phyloP scores from a whole-genome alignment of 2,797 vertebrate species.

The Anas bernieri region DNA sequence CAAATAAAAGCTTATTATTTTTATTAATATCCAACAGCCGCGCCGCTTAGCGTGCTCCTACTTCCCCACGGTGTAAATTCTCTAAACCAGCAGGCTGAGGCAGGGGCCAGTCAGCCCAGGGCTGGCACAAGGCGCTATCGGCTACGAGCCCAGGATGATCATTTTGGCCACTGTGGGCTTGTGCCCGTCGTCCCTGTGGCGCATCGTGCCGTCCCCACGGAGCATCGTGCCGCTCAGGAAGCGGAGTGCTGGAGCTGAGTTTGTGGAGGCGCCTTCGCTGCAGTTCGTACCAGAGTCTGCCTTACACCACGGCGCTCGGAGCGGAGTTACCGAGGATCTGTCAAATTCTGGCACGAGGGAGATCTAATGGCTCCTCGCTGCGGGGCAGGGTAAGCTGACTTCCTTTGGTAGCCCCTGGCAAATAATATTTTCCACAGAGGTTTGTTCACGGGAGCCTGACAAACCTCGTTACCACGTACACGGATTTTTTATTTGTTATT shows the following conservation, averaged over 20 bases:
- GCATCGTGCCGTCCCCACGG: too few relatives aligned
- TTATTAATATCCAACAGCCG: slow-evolving; percentile 22
- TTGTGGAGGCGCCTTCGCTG: background rate
- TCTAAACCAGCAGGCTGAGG: background rate
- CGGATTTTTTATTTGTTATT: slow-evolving; percentile 27
- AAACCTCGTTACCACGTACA: background rate
- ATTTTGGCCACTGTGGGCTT: background rate
- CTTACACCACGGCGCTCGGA: background rate
- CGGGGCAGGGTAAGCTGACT: slow-evolving; percentile 6
- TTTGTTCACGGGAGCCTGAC: slow-evolving; percentile 21
- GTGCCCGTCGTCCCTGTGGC: fast-evolving
- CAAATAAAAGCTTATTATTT: slow-evolving; percentile 19
- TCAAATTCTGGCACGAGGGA: background rate
- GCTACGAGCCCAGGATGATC: background rate
- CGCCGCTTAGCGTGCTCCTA: background rate
- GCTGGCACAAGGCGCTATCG: background rate
- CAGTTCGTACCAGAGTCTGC: background rate
- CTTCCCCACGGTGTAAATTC: background rate
- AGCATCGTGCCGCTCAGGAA: too few relatives aligned
- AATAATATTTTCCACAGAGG: slow-evolving; percentile 36
- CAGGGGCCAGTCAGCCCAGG: background rate
- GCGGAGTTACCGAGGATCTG: background rate
- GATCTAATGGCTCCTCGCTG: slow-evolving; percentile 44
- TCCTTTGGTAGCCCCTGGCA: slow-evolving; percentile 8
- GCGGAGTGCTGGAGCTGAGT: background rate